These are phyloP conservation scores for Fregata magnificens DNA, from an alignment of 2,113 vertebrate species.

Conservation along the genomic window DNA sequence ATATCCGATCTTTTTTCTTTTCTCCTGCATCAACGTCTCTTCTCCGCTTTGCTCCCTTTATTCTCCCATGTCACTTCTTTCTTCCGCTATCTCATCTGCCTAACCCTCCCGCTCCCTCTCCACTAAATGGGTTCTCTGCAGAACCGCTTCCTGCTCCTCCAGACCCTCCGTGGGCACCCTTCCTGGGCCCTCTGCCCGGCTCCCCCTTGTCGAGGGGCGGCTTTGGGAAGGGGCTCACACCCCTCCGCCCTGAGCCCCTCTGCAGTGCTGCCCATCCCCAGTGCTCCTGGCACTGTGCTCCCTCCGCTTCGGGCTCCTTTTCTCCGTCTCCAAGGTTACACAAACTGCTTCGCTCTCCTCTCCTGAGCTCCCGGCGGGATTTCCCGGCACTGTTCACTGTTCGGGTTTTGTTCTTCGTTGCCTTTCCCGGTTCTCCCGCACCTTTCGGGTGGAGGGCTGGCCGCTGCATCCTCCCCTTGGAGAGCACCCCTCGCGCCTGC, in stretches of 20 bases:
- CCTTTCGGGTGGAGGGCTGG: neutral
- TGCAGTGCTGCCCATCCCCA: neutral
- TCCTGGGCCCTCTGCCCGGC: neutral
- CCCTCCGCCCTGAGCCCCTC: neutral
- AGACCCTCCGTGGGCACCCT: neutral
- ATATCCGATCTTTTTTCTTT: neutral
- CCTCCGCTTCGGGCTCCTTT: neutral
- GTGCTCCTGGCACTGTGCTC: neutral
- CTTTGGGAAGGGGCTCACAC: neutral
- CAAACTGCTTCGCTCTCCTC: neutral
- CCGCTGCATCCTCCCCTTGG: accelerated
- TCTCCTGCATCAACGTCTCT: neutral
- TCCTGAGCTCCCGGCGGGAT: neutral
- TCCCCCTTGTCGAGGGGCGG: neutral
- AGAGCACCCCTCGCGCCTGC: neutral
- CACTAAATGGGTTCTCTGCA: neutral
- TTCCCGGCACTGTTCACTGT: neutral
- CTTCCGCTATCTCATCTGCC: neutral
- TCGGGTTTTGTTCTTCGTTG: neutral
- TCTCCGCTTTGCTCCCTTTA: neutral
- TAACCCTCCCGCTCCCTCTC: neutral
- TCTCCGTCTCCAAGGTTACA: constrained; percentile 70
- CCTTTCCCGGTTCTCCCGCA: neutral
- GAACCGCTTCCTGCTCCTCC: neutral
- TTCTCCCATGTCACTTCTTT: neutral